Evolutionary conservation across 2,888 invertebrate species (phyloP).

Genomic region (Apamea sordens): DNA sequence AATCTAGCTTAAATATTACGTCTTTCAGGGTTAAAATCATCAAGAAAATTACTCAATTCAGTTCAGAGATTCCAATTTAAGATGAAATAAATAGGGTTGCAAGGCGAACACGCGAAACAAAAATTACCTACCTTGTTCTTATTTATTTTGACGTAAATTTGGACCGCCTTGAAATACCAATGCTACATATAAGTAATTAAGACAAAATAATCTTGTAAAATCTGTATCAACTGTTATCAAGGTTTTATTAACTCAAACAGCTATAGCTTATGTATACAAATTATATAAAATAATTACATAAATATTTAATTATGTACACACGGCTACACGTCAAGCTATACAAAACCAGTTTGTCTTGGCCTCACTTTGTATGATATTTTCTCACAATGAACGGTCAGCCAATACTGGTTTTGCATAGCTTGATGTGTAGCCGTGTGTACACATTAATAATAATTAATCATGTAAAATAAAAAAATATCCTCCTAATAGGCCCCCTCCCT

Average conservation of each 20-base stretch:
- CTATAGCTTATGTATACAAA: not conserved
- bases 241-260: not conserved
- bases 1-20: slow-evolving; percentile 7
- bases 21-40: slow-evolving; percentile 47
- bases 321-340: too few relatives aligned
- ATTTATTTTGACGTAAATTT: slow-evolving; percentile 5
- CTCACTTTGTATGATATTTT: too few relatives aligned
- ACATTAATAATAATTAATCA: too few relatives aligned
- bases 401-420: too few relatives aligned
- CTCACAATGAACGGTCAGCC: too few relatives aligned
- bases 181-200: not conserved
- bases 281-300: too few relatives aligned
- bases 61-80: slow-evolving; percentile 46
- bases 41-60: slow-evolving; percentile 50
- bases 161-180: not conserved
- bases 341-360: too few relatives aligned
- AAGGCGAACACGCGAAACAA: slow-evolving; percentile 41
- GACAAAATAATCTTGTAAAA: not conserved
- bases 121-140: slow-evolving; percentile 29
- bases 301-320: too few relatives aligned
- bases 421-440: too few relatives aligned
- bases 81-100: slow-evolving; percentile 52
- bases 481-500: fast-evolving
- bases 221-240: not conserved
- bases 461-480: too few relatives aligned